Evolutionary conservation across 2,797 vertebrate genomes (phyloP).

Genomic region (Sparidentex hasta): DNA sequence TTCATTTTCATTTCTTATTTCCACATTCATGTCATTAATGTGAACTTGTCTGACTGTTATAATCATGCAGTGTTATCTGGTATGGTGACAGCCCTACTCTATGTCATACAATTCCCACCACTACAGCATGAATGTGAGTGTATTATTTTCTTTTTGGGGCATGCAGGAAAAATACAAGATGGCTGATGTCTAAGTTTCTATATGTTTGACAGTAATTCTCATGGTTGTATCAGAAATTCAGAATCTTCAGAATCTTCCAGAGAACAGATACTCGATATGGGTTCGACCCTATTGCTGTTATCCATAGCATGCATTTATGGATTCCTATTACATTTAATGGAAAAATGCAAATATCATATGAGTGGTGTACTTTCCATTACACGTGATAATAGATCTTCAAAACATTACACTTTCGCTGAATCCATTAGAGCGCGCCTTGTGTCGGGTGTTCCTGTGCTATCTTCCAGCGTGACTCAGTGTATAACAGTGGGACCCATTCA

Average conservation of each 20-base stretch:
- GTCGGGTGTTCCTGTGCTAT: conserved; percentile 44
- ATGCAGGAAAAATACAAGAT: conserved; percentile 5
- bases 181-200: not conserved
- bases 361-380: not conserved
- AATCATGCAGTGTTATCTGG: too few relatives aligned
- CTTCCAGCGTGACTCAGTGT: conserved; percentile 55
- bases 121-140: not conserved
- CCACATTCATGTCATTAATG: too few relatives aligned
- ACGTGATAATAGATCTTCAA: conserved; percentile 24
- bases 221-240: not conserved
- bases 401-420: conserved; percentile 34
- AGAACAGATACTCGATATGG: not conserved
- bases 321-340: conserved; percentile 25
- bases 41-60: too few relatives aligned
- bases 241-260: not conserved
- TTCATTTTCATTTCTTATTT: too few relatives aligned
- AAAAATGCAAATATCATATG: conserved; percentile 31
- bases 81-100: too few relatives aligned
- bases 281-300: not conserved
- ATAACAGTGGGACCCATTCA: conserved; percentile 67
- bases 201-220: not conserved
- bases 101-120: conserved; percentile 19
- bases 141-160: not conserved
- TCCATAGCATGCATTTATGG: not conserved
- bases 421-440: conserved; percentile 40